These are phyloP conservation scores for Lampropteryx suffumata DNA, from an alignment of 2,888 invertebrate species.

Conservation along the genomic window DNA sequence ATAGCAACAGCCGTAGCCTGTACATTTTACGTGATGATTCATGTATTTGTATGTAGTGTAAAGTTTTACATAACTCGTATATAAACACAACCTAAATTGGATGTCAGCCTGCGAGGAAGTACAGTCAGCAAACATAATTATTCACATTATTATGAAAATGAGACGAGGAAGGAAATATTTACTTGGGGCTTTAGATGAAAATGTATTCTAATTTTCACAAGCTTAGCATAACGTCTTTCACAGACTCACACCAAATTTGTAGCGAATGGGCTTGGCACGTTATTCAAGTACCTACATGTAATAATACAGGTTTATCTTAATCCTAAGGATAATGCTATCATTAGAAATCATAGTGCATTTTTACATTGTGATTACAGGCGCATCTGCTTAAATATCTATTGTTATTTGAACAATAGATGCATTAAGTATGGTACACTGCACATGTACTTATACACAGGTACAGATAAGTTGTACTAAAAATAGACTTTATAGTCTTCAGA, in stretches of 20 bases:
- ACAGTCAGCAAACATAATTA: constrained; percentile 6
- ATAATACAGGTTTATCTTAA: neutral
- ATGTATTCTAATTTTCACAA: neutral
- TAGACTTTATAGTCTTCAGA: neutral
- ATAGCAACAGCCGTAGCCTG: constrained; percentile 5
- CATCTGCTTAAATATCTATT: constrained; percentile 15
- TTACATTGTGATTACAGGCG: constrained; percentile 11
- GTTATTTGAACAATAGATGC: constrained; percentile 19
- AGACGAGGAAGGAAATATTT: neutral
- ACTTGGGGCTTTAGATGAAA: neutral
- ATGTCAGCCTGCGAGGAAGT: constrained; percentile 4
- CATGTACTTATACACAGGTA: neutral
- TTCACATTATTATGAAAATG: constrained; percentile 3
- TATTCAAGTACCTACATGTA: neutral
- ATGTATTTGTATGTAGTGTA: constrained; percentile 19
- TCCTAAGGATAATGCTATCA: constrained; percentile 1
- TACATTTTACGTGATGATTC: constrained; percentile 16
- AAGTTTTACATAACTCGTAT: constrained; percentile 14
- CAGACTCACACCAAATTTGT: too few relatives aligned
- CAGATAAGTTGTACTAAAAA: constrained; percentile 1
- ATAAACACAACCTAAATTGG: constrained; percentile 8
- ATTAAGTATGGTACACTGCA: too few relatives aligned
- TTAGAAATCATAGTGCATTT: constrained; percentile 9
- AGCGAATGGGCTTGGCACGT: too few relatives aligned
- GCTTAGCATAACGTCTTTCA: too few relatives aligned